Evolutionary conservation across 2,113 vertebrate species (phyloP).

Genomic region (Rhinolophus ferrumequinum): DNA sequence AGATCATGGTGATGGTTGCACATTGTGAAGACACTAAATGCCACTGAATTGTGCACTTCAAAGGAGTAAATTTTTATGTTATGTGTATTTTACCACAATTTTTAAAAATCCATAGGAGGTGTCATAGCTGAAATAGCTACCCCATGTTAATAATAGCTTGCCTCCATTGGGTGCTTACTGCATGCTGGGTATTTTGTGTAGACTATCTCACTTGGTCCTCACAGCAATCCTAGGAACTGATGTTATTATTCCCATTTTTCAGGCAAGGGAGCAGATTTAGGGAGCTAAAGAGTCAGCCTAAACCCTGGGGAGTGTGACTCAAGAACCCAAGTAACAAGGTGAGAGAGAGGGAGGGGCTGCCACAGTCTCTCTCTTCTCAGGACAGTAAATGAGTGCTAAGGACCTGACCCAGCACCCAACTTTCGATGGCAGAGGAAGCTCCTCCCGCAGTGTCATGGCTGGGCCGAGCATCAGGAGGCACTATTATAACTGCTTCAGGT

Average conservation of each 20-base stretch:
- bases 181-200: background rate
- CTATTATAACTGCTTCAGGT: fast-evolving
- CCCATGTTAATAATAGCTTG: fast-evolving
- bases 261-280: background rate
- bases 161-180: fast-evolving
- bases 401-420: background rate
- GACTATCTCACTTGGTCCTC: background rate
- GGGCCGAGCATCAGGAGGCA: background rate
- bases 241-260: background rate
- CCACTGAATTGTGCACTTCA: background rate
- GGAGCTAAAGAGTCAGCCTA: background rate
- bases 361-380: background rate
- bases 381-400: background rate
- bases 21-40: background rate
- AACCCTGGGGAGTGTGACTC: background rate
- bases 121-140: background rate
- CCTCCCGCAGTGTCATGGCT: fast-evolving
- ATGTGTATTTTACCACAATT: background rate
- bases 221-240: background rate
- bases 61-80: background rate
- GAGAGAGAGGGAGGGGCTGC: fast-evolving
- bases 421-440: too few species aligned
- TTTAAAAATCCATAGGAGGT: background rate
- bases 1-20: background rate
- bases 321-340: background rate